Conservation (phyloP, 2,888 invertebrate genomes). For the Trileptium ribeirensis region DNA sequence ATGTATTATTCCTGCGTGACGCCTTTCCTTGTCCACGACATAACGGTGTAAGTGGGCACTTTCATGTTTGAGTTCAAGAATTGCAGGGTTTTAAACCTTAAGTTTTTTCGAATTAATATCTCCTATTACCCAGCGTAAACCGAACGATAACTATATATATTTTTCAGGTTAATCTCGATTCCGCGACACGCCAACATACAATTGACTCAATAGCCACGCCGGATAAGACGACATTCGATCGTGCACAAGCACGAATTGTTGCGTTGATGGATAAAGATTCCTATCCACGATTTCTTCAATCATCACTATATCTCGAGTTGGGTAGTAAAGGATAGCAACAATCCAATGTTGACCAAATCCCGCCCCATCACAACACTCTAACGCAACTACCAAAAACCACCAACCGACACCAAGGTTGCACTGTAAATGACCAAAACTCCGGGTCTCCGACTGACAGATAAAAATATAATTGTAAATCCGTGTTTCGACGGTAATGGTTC, state of each 20-base stretch:
- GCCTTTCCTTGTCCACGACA: not conserved
- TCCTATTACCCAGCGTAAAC: no score
- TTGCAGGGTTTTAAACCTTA: no score
- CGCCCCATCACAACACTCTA: no score
- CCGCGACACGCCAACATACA: conserved; percentile 54
- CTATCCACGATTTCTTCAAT: conserved; percentile 58
- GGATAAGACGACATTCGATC: conserved; percentile 55
- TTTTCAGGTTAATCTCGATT: conserved; percentile 58
- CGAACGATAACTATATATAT: conserved; percentile 7
- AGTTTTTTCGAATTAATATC: not conserved
- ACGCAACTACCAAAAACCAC: no score
- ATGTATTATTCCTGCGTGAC: not conserved
- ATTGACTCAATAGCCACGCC: conserved; percentile 52
- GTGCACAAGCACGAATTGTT: conserved; percentile 58
- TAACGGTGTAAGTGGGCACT: not conserved
- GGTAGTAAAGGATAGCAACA: no score
- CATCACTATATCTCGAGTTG: conserved; percentile 55
- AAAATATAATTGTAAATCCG: no score
- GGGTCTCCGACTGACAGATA: no score
- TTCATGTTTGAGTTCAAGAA: no score
- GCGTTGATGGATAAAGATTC: conserved; percentile 59
- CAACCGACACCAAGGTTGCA: no score
- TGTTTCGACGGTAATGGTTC: no score
- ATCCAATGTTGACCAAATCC: no score
- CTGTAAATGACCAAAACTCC: no score